These are phyloP conservation scores for Elephantulus edwardii DNA, from an alignment of 2,113 vertebrate genomes.

Conservation along the genomic window DNA sequence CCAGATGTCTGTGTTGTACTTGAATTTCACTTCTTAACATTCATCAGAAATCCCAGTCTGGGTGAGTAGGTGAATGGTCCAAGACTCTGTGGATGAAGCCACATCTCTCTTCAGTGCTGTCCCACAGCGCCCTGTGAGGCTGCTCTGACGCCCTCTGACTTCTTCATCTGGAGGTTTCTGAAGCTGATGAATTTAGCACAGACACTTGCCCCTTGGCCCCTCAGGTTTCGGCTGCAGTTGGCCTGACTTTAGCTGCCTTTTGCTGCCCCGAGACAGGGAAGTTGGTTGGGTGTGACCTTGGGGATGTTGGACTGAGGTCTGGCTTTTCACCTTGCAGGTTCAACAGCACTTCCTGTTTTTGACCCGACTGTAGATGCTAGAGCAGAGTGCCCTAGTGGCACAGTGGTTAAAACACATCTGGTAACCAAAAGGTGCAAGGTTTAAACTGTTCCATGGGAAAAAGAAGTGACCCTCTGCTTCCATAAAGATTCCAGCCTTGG, in stretches of 20 bases:
- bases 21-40: not conserved
- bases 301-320: not conserved
- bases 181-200: slow-evolving; percentile 10
- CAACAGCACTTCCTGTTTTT: not conserved
- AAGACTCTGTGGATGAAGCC: not conserved
- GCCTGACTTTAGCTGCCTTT: not conserved
- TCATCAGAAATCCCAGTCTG: not conserved
- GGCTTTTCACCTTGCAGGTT: not conserved
- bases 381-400: not conserved
- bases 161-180: not conserved
- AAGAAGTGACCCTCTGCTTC: not conserved
- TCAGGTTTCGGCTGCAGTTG: not conserved
- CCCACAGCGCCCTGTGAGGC: not conserved
- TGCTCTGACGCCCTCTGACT: not conserved
- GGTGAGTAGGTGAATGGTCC: not conserved
- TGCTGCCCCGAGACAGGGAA: not conserved
- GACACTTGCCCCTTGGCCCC: not conserved
- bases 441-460: not conserved
- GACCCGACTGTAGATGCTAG: not conserved
- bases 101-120: not conserved
- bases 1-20: not conserved
- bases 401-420: not conserved
- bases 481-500: not conserved
- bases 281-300: not conserved
- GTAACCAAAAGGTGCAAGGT: not conserved